phyloP scores from a whole-genome alignment of 2,888 invertebrate species.

The Yponomeuta cagnagella region DNA sequence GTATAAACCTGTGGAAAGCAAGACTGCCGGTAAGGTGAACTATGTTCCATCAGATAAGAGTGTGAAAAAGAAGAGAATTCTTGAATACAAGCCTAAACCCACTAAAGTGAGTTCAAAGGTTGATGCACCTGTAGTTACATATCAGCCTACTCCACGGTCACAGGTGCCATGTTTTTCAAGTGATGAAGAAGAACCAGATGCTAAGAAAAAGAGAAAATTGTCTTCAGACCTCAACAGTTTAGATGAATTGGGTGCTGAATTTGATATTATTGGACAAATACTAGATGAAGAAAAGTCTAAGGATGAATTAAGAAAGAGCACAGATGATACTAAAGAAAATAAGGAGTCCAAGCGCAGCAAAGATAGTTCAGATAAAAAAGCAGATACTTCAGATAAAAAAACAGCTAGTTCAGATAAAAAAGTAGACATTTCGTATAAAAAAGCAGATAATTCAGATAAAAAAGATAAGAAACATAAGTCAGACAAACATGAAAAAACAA shows the following conservation, averaged over 20 bases:
- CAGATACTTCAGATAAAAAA: conserved; percentile 23
- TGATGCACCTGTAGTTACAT: conserved; percentile 46
- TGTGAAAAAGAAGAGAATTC: conserved; percentile 44
- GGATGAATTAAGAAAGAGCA: conserved; percentile 26
- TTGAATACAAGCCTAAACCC: conserved; percentile 69
- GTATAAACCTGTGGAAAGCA: conserved; percentile 50
- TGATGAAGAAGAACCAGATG: conserved; percentile 65
- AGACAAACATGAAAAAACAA: conserved; percentile 30
- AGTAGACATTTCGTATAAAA: conserved; percentile 23
- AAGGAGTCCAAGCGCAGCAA: conserved; percentile 25
- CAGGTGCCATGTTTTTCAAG: conserved; percentile 68
- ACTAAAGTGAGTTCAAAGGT: conserved; percentile 45
- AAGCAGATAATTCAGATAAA: conserved; percentile 21
- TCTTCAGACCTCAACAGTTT: conserved; percentile 58
- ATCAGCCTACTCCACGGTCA: conserved; percentile 64
- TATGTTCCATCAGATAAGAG: conserved; percentile 66
- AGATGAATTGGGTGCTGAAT: conserved; percentile 67
- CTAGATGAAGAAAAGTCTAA: conserved; percentile 60
- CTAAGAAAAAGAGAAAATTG: conserved; percentile 49
- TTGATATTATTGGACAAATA: conserved; percentile 70
- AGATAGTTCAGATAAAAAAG: conserved; percentile 9
- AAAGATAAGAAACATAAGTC: conserved; percentile 31
- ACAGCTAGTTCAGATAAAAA: conserved; percentile 23
- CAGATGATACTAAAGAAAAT: conserved; percentile 25
- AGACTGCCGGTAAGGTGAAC: conserved; percentile 41